Percentiles rank a stretch among this genome's conserved stretches.
phyloP scores from a whole-genome alignment of 2,888 invertebrate genomes.

The Ophraella communa region DNA sequence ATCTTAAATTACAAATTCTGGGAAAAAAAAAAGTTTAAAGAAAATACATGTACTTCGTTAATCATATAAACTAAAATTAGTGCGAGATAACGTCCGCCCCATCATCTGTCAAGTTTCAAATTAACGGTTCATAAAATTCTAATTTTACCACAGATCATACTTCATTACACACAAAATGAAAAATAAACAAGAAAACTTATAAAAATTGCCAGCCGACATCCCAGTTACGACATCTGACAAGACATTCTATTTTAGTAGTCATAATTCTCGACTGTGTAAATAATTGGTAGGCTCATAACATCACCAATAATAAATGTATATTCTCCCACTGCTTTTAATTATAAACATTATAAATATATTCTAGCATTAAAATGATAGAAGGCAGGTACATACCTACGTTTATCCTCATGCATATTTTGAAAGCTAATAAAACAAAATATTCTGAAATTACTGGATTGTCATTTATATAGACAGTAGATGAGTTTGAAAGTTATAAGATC shows the following conservation, averaged over 20 bases:
- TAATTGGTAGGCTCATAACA: slow-evolving; percentile 30
- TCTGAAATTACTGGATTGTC: no score
- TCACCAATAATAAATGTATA: slow-evolving; percentile 25
- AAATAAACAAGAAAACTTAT: slow-evolving; percentile 44
- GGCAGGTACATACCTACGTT: neutral
- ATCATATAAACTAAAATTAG: slow-evolving; percentile 15
- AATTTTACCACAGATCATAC: slow-evolving; percentile 40
- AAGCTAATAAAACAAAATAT: no score
- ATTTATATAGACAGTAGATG: no score
- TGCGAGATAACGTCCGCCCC: slow-evolving; percentile 18
- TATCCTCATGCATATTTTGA: no score
- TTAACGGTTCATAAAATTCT: slow-evolving; percentile 44
- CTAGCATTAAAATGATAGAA: neutral
- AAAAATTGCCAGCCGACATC: slow-evolving; percentile 43
- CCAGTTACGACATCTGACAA: slow-evolving; percentile 44
- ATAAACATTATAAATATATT: neutral
- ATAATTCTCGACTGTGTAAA: slow-evolving; percentile 38
- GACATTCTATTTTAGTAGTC: slow-evolving; percentile 44
- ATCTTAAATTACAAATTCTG: no score
- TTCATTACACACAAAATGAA: slow-evolving; percentile 43
- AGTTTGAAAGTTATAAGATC: no score
- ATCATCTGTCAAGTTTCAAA: slow-evolving; percentile 36
- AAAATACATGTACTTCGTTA: neutral
- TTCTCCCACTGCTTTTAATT: slow-evolving; percentile 17
- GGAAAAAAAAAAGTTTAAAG: slow-evolving; percentile 14